Conservation (phyloP, 2,113 vertebrate genomes). For the Eleginops maclovinus region DNA sequence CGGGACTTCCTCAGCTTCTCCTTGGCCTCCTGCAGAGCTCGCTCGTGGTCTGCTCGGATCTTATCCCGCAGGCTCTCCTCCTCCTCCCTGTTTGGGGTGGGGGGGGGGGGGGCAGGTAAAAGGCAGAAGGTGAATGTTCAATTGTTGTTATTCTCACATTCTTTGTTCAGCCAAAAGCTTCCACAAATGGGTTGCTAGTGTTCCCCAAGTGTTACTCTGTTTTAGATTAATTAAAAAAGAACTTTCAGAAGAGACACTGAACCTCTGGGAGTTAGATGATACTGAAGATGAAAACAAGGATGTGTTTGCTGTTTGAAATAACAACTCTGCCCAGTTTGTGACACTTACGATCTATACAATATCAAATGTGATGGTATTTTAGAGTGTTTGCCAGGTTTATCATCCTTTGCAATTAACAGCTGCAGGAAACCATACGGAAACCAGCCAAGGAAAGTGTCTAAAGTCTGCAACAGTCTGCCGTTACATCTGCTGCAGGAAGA, state of each 20-base stretch:
- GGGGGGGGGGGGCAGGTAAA: conserved; percentile 29
- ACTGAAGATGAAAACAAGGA: not conserved
- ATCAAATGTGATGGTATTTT: not conserved
- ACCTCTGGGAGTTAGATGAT: not conserved
- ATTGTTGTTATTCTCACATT: not conserved
- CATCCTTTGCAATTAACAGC: too few species aligned
- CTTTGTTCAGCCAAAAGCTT: not conserved
- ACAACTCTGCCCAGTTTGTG: not conserved
- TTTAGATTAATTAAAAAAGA: not conserved
- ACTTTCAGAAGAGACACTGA: not conserved
- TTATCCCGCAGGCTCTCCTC: conserved; percentile 97
- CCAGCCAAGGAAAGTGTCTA: too few species aligned
- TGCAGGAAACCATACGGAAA: too few species aligned
- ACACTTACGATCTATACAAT: not conserved
- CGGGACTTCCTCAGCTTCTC: conserved; percentile 96
- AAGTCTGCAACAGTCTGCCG: conserved; percentile 5
- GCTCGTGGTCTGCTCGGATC: conserved; percentile 97
- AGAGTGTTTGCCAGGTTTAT: too few species aligned
- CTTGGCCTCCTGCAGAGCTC: conserved; percentile 97
- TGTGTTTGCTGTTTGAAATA: not conserved
- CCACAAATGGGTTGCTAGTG: not conserved
- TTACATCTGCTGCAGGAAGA: conserved; percentile 54
- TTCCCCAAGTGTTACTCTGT: not conserved
- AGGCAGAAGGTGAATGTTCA: not conserved
- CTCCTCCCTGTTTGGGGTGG: conserved; percentile 96